phyloP scores from a whole-genome alignment of 2,797 vertebrate species.

The Gambelia wislizenii region DNA sequence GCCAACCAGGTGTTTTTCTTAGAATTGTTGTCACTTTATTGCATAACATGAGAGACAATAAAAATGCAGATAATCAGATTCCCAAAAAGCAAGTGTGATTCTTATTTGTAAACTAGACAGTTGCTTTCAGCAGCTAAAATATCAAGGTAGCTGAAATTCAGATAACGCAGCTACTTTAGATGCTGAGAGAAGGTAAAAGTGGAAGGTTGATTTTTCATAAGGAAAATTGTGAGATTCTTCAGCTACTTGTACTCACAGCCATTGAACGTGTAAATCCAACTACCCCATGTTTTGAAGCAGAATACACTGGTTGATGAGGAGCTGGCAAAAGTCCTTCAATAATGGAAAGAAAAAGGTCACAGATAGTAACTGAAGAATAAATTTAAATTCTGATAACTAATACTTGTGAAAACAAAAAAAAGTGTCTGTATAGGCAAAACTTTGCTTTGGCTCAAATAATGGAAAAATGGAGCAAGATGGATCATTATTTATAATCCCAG shows the following conservation, averaged over 20 bases:
- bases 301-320: conserved; percentile 95
- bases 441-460: neutral
- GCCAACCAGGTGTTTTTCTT: neutral
- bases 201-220: neutral
- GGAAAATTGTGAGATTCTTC: neutral
- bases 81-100: neutral
- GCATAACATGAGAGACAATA: neutral
- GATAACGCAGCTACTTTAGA: neutral
- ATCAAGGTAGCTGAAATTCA: neutral
- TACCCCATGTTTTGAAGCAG: conserved; percentile 94
- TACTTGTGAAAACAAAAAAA: conserved; percentile 4
- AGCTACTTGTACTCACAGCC: conserved; percentile 84
- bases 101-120: neutral
- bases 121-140: neutral
- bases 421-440: neutral
- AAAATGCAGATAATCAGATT: neutral
- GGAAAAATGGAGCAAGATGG: neutral
- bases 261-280: conserved; percentile 94
- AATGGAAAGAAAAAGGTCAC: conserved; percentile 58
- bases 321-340: conserved; percentile 90
- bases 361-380: conserved; percentile 20
- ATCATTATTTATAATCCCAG: neutral
- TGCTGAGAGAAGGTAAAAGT: neutral
- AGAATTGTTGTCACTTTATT: neutral
- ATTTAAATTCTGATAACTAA: neutral